These are phyloP conservation scores for Cacoxenus indagator DNA, from an alignment of 2,888 invertebrate genomes.

Conservation along the genomic window DNA sequence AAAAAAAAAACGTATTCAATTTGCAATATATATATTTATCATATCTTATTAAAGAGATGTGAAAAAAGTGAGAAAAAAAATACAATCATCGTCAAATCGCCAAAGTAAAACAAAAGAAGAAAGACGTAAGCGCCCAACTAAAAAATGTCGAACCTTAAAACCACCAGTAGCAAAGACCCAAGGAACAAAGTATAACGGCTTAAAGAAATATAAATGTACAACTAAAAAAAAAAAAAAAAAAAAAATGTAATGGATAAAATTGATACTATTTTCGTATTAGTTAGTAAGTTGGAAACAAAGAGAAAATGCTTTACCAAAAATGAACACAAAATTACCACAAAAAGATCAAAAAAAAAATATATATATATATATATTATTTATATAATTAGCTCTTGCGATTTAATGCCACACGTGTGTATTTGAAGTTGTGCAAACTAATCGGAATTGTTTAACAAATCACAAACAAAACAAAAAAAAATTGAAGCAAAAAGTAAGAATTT, in stretches of 20 bases:
- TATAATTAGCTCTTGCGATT: not conserved
- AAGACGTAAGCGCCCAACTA: conserved; percentile 22
- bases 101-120: conserved; percentile 15
- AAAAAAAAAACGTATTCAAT: conserved; percentile 42
- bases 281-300: not conserved
- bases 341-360: not conserved
- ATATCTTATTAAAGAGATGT: conserved; percentile 36
- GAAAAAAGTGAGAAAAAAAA: conserved; percentile 38
- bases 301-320: not conserved
- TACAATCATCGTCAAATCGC: conserved; percentile 11
- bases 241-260: not conserved
- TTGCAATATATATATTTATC: not conserved
- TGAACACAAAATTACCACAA: not conserved
- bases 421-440: not conserved
- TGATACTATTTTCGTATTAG: not conserved
- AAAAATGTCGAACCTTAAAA: conserved; percentile 3
- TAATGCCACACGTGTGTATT: not conserved
- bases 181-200: not conserved
- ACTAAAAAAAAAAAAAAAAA: not conserved
- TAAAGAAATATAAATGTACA: not conserved
- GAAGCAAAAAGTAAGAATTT: no score
- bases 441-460: not conserved
- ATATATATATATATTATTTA: not conserved
- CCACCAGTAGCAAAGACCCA: conserved; percentile 4
- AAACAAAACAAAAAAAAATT: no score